These are phyloP conservation scores for Medauroidea extradentata DNA, from an alignment of 1,140 invertebrate species.

Conservation along the genomic window DNA sequence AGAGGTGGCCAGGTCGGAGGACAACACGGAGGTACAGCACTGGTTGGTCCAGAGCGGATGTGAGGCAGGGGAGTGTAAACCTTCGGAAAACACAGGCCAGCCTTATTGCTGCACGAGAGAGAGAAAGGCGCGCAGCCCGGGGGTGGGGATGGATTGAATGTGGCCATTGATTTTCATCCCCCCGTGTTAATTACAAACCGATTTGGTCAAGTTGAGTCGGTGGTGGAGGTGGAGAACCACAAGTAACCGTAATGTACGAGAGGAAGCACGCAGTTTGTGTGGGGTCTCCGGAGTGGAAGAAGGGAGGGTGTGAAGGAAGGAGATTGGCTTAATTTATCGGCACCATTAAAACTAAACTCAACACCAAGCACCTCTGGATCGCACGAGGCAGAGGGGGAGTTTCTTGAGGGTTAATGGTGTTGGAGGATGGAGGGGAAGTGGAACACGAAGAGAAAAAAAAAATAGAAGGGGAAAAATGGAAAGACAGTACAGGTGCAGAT, in stretches of 20 bases:
- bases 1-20: no score
- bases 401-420: conserved; percentile 13
- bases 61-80: no score
- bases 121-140: no score
- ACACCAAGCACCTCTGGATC: conserved; percentile 12
- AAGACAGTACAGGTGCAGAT: no score
- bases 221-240: neutral
- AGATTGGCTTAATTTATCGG: conserved; percentile 21
- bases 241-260: conserved; percentile 7
- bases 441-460: neutral
- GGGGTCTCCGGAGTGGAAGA: conserved; percentile 2
- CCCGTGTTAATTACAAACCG: conserved; percentile 21
- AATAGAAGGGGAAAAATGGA: no score
- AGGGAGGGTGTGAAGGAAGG: conserved; percentile 6
- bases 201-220: conserved; percentile 20
- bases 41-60: no score
- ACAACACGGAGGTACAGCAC: no score
- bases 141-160: conserved; percentile 12
- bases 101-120: no score
- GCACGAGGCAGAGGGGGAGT: neutral
- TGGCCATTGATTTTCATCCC: conserved; percentile 18
- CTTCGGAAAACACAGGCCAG: no score
- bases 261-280: conserved; percentile 7
- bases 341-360: conserved; percentile 19
- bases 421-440: conserved; percentile 1